These are phyloP conservation scores for Drosophila leontia DNA, from an alignment of 1,140 invertebrate species.

Conservation along the genomic window DNA sequence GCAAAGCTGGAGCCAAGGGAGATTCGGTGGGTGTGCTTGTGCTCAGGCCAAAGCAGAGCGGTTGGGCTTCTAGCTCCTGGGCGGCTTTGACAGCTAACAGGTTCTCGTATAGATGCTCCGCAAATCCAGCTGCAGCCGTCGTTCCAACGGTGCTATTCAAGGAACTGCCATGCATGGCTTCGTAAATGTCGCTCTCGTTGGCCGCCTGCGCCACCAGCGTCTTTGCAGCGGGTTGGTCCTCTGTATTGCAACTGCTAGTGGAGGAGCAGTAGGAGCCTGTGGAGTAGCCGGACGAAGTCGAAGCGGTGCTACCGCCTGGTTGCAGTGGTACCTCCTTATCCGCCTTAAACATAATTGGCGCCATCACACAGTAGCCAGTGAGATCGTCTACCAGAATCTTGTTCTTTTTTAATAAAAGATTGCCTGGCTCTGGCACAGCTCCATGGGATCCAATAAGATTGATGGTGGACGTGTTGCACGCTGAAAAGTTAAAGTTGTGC, in stretches of 20 bases:
- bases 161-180: slow-evolving; percentile 61
- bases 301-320: slow-evolving; percentile 61
- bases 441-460: slow-evolving; percentile 80
- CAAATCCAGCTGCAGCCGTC: slow-evolving; percentile 43
- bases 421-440: slow-evolving; percentile 43
- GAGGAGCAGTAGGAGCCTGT: slow-evolving; percentile 75
- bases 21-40: slow-evolving; percentile 83
- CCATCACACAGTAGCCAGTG: slow-evolving; percentile 83
- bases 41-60: slow-evolving; percentile 49
- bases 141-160: slow-evolving; percentile 39
- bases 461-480: slow-evolving; percentile 76
- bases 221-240: slow-evolving; percentile 45
- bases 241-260: slow-evolving; percentile 70
- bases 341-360: slow-evolving; percentile 73
- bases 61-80: slow-evolving; percentile 66
- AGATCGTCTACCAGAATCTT: slow-evolving; percentile 75
- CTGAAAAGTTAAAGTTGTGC: slow-evolving; percentile 81
- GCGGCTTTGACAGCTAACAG: slow-evolving; percentile 73
- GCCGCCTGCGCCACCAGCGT: slow-evolving; percentile 8
- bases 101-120: slow-evolving; percentile 79
- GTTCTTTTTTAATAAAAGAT: slow-evolving; percentile 48
- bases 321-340: slow-evolving; percentile 18
- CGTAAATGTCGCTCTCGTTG: slow-evolving; percentile 75
- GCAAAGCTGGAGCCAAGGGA: slow-evolving; percentile 61
- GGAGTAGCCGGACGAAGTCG: slow-evolving; percentile 79